Evolutionary conservation across 2,888 invertebrate genomes (phyloP).

Genomic region (Syrista parreyssii): DNA sequence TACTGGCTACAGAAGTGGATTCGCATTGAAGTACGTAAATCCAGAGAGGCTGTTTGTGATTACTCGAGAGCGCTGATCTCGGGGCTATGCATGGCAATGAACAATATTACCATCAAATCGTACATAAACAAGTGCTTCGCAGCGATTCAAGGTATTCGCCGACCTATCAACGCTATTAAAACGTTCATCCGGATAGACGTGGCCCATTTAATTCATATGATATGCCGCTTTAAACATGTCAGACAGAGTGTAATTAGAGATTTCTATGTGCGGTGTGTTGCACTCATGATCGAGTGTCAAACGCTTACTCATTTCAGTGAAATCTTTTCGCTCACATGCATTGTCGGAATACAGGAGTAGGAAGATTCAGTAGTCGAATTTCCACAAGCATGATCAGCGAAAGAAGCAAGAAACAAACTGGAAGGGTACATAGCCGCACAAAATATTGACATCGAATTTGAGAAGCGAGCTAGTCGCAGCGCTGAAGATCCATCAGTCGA

Average conservation of each 20-base stretch:
- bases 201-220: conserved; percentile 20
- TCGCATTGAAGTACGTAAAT: conserved; percentile 17
- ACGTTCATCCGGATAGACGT: conserved; percentile 24
- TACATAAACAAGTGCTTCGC: conserved; percentile 19
- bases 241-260: conserved; percentile 12
- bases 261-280: conserved; percentile 23
- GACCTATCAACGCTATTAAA: neutral
- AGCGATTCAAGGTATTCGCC: neutral
- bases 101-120: conserved; percentile 17
- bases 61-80: conserved; percentile 20
- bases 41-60: conserved; percentile 19
- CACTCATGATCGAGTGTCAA: conserved; percentile 22
- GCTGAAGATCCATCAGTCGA: too few species aligned
- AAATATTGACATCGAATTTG: neutral
- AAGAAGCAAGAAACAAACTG: conserved; percentile 16
- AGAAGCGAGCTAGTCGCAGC: too few species aligned
- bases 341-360: conserved; percentile 17
- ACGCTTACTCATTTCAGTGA: conserved; percentile 14
- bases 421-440: conserved; percentile 18
- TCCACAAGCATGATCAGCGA: neutral
- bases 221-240: conserved; percentile 12
- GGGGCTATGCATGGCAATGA: conserved; percentile 25
- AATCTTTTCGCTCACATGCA: conserved; percentile 22
- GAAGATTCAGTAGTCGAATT: conserved; percentile 10
- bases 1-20: conserved; percentile 20